A percentile compares a stretch with the other conserved stretches of the same genome.
Evolutionary conservation across 2,113 vertebrate genomes (phyloP).

Genomic region (Grantiella picta): DNA sequence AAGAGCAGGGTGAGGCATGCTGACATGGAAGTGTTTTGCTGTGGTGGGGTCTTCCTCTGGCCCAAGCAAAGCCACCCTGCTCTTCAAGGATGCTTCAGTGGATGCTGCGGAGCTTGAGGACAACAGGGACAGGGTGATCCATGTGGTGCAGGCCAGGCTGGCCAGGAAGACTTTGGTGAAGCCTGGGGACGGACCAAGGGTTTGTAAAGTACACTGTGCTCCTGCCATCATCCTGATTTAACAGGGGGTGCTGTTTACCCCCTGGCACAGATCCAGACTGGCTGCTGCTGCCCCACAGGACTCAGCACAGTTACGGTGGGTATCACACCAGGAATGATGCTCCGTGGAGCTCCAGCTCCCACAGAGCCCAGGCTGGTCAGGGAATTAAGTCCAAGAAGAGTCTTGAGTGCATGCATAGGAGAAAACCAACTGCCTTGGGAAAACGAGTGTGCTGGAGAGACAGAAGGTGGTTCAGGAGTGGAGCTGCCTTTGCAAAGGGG

Average conservation of each 20-base stretch:
- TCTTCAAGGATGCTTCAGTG: conserved; percentile 83
- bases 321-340: conserved; percentile 37
- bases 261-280: conserved; percentile 83
- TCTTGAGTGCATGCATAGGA: conserved; percentile 81
- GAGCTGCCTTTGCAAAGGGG: conserved; percentile 45
- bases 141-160: conserved; percentile 83
- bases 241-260: conserved; percentile 44
- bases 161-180: conserved; percentile 80
- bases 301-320: conserved; percentile 73
- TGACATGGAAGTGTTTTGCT: conserved; percentile 84
- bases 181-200: conserved; percentile 72
- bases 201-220: conserved; percentile 81
- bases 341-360: conserved; percentile 58
- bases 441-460: conserved; percentile 58
- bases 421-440: conserved; percentile 91
- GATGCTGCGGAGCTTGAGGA: conserved; percentile 81
- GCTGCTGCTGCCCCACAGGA: conserved; percentile 79
- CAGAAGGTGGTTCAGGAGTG: conserved; percentile 51
- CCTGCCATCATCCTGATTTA: conserved; percentile 72
- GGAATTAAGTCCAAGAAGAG: conserved; percentile 70
- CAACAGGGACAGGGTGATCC: conserved; percentile 80
- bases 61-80: conserved; percentile 71
- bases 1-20: conserved; percentile 85
- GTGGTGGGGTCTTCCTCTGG: conserved; percentile 79
- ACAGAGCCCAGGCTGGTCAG: conserved; percentile 24